These are phyloP conservation scores for Pterobdella sp. DNA, from an alignment of 2,888 invertebrate species.

Conservation along the genomic window DNA sequence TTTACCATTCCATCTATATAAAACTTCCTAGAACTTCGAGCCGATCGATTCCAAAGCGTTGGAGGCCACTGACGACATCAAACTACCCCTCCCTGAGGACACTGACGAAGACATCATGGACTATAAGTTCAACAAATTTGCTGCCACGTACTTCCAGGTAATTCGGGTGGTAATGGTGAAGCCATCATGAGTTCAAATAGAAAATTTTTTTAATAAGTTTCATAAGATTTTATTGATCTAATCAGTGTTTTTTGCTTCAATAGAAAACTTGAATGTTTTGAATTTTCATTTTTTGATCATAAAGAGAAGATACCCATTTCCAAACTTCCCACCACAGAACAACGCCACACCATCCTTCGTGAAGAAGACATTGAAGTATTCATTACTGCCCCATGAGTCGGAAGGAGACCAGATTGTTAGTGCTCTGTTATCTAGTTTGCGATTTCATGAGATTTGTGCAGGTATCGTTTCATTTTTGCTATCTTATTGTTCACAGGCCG, in stretches of 20 bases:
- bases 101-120: slow-evolving; percentile 79
- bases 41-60: slow-evolving; percentile 4
- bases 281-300: too few species aligned
- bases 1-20: background rate
- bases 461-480: too few species aligned
- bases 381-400: slow-evolving; percentile 80
- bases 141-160: slow-evolving; percentile 98
- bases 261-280: too few species aligned
- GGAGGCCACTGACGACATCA: slow-evolving; percentile 22
- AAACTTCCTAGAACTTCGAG: slow-evolving; percentile 1
- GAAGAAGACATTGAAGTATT: slow-evolving; percentile 84
- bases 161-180: too few species aligned
- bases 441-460: too few species aligned
- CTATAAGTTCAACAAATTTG: slow-evolving; percentile 96
- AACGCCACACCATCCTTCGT: slow-evolving; percentile 82
- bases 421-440: slow-evolving; percentile 33
- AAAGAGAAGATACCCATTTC: too few species aligned
- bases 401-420: slow-evolving; percentile 83
- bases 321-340: too few species aligned
- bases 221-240: too few species aligned
- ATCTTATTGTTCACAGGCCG: too few species aligned
- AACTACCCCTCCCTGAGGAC: slow-evolving; percentile 40
- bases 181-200: too few species aligned
- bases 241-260: too few species aligned
- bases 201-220: too few species aligned